These are phyloP conservation scores for Chalcosyrphus nemorum DNA, from an alignment of 2,888 invertebrate genomes.

Conservation along the genomic window DNA sequence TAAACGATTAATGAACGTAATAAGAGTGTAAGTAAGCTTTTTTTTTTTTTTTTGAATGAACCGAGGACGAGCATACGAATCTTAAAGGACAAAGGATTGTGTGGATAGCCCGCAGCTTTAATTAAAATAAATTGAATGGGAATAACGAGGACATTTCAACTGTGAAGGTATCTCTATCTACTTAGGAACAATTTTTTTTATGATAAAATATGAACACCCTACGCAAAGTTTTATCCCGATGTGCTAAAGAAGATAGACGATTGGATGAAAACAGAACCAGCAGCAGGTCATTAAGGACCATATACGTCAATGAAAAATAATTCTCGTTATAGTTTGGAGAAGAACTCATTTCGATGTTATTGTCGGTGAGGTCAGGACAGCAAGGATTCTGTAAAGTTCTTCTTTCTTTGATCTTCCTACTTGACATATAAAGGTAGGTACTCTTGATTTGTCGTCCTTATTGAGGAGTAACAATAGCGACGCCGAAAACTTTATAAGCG, in stretches of 20 bases:
- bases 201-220: neutral
- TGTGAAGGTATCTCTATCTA: too few relatives aligned
- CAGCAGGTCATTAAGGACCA: neutral
- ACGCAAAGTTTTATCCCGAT: too few relatives aligned
- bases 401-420: too few relatives aligned
- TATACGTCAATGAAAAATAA: neutral
- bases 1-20: slow-evolving; percentile 11
- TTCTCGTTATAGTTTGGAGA: too few relatives aligned
- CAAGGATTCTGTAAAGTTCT: neutral
- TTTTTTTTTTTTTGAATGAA: too few relatives aligned
- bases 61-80: too few relatives aligned
- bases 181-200: too few relatives aligned
- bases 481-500: too few relatives aligned
- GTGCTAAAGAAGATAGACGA: neutral
- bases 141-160: neutral
- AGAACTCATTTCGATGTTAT: too few relatives aligned
- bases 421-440: too few relatives aligned
- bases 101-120: neutral
- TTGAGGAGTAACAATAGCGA: too few relatives aligned
- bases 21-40: neutral
- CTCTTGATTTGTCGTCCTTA: too few relatives aligned
- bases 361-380: neutral
- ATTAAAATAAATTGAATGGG: neutral
- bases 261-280: neutral
- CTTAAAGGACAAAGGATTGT: neutral